These are phyloP conservation scores for Drosophila limbata DNA, from an alignment of 2,888 invertebrate genomes.

Conservation along the genomic window DNA sequence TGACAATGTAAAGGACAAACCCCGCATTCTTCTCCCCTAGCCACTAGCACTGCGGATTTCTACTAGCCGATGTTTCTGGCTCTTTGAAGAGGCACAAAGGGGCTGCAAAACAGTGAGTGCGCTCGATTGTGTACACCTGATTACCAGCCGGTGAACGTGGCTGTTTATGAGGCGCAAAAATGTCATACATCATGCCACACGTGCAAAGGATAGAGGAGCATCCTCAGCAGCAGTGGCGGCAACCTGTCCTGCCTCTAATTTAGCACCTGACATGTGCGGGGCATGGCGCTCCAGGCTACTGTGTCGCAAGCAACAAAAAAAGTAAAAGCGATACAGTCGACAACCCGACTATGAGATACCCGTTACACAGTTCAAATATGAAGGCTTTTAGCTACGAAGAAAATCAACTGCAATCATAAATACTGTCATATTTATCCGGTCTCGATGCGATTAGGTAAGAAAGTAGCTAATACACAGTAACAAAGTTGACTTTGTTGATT, in stretches of 20 bases:
- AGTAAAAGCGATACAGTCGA: not conserved
- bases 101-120: constrained; percentile 49
- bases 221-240: constrained; percentile 2
- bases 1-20: not conserved
- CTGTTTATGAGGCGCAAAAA: constrained; percentile 80
- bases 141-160: constrained; percentile 59
- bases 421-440: not conserved
- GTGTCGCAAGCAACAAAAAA: constrained; percentile 33
- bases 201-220: constrained; percentile 16
- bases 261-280: constrained; percentile 40
- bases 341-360: not conserved
- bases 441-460: too few relatives aligned
- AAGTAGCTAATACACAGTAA: too few relatives aligned
- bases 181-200: constrained; percentile 77
- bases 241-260: constrained; percentile 33
- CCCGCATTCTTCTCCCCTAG: not conserved
- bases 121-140: constrained; percentile 56
- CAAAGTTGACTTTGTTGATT: too few relatives aligned
- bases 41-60: not conserved
- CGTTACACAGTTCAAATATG: not conserved
- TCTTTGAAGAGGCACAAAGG: constrained; percentile 56
- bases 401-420: not conserved
- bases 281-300: constrained; percentile 39
- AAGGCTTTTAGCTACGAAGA: too few relatives aligned
- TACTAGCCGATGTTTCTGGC: constrained; percentile 3